phyloP scores from a whole-genome alignment of 2,888 invertebrate genomes.

The Leptinotarsa peninsularis region DNA sequence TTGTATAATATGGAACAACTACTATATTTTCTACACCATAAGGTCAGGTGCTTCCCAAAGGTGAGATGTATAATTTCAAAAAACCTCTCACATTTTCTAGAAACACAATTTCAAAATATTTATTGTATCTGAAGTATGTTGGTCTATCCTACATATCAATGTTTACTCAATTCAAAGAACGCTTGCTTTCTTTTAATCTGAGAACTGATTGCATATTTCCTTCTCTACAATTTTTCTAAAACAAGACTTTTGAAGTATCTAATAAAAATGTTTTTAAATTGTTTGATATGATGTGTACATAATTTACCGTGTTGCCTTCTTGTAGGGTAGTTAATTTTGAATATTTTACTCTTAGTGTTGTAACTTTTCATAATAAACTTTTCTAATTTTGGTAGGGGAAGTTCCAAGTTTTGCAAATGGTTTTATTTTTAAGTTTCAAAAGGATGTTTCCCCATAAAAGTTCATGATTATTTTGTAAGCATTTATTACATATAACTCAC shows the following conservation, averaged over 20 bases:
- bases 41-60: conserved; percentile 51
- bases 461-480: conserved; percentile 16
- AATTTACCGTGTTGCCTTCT: conserved; percentile 61
- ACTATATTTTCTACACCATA: conserved; percentile 30
- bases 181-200: conserved; percentile 7
- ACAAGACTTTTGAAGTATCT: conserved; percentile 2
- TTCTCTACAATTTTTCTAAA: background rate
- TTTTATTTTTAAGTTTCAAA: conserved; percentile 23
- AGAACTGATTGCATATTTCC: background rate
- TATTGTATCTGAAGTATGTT: background rate
- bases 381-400: conserved; percentile 47
- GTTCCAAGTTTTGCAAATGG: conserved; percentile 40
- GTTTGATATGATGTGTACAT: conserved; percentile 51
- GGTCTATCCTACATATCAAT: background rate
- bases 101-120: background rate
- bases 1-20: conserved; percentile 7
- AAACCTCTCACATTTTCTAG: background rate
- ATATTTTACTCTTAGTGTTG: conserved; percentile 57
- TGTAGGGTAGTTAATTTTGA: conserved; percentile 56
- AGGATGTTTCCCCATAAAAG: conserved; percentile 21
- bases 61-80: background rate
- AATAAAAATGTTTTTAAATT: conserved; percentile 11
- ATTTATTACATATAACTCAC: conserved; percentile 20
- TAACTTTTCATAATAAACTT: conserved; percentile 46
- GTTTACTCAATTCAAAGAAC: background rate